Evolutionary conservation across 2,888 invertebrate genomes (phyloP).

Genomic region (Lysandra bellargus): DNA sequence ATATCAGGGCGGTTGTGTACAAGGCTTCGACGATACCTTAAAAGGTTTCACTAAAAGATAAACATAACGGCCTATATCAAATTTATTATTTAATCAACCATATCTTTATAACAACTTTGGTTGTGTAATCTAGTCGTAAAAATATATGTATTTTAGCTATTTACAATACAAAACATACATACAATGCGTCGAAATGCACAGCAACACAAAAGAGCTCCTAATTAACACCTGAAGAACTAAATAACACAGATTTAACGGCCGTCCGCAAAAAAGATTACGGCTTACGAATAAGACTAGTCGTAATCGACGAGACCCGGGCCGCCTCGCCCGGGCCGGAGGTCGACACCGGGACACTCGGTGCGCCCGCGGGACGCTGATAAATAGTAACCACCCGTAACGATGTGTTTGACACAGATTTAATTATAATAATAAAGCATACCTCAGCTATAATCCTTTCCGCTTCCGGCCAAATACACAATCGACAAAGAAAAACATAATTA

Average conservation of each 20-base stretch:
- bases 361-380: constrained; percentile 50
- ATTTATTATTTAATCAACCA: constrained; percentile 80
- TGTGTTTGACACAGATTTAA: constrained; percentile 47
- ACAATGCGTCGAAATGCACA: constrained; percentile 81
- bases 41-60: constrained; percentile 69
- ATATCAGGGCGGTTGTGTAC: constrained; percentile 77
- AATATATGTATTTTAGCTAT: constrained; percentile 79
- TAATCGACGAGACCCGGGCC: constrained; percentile 47
- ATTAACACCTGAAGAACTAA: constrained; percentile 72
- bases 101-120: constrained; percentile 82
- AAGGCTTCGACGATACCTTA: constrained; percentile 69
- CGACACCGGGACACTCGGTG: constrained; percentile 41
- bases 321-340: neutral
- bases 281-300: constrained; percentile 58
- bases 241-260: constrained; percentile 76
- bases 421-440: constrained; percentile 48
- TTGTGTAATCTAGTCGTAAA: constrained; percentile 82
- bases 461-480: constrained; percentile 66
- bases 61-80: constrained; percentile 77
- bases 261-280: constrained; percentile 65
- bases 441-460: constrained; percentile 61
- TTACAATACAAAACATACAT: constrained; percentile 80
- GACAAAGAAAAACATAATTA: constrained; percentile 76
- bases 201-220: constrained; percentile 76
- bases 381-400: constrained; percentile 48